Base-by-base conservation (phyloP, 2,888 invertebrate genomes). In the Orthosia gracilis region DNA sequence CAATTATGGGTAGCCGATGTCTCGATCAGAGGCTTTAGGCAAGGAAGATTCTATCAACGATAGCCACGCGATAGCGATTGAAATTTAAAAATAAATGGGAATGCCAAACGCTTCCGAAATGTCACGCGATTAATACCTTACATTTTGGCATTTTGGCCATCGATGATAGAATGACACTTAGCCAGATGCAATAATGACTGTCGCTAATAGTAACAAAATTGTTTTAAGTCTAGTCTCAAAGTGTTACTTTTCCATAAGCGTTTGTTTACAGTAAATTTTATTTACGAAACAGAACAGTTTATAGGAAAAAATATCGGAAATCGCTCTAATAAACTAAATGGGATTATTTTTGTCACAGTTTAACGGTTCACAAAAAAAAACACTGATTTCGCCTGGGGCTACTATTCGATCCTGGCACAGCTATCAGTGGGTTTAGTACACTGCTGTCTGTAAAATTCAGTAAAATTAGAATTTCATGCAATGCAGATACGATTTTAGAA, bases 391-490 rank as follows among this genome's bases (percentile, higher is more conserved):
- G 82, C 86, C 69, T 23, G 59, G 59, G 80, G 84, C 79, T 70
- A 76, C 65, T 67, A 75, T 71, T 80, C 72, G 69, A 70, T 69
- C 64, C 58, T 69, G 58, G 58, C 50, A 17, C 65, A 67, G 63
- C 58, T 82, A 82, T 78, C 82, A 72, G 72, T 40, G 50, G 76
- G 80, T 82, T 80, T 80, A 86, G 59, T 73, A 75, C 76, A 82
- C 15, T 12, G 50, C 61, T 70, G 58, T 78, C 66, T 62, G 18
- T 23, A 31, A 54, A 52, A 66, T 58, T 52, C n/a, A 52, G 31
- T 77, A 47, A 83, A 85, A 84, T 85, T 82, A 72, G 76, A 86
- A 84, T 82, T 85, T 80, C 64, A 82, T 64, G 55, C 72, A 75
- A 84, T 76, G 68, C 64, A 68, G 63, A 78, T 78, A 69, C 72